A percentile compares a stretch with the other conserved stretches of the same genome.
Evolutionary conservation across 2,888 invertebrate genomes (phyloP).

Genomic region (Chromoteleia sp.): DNA sequence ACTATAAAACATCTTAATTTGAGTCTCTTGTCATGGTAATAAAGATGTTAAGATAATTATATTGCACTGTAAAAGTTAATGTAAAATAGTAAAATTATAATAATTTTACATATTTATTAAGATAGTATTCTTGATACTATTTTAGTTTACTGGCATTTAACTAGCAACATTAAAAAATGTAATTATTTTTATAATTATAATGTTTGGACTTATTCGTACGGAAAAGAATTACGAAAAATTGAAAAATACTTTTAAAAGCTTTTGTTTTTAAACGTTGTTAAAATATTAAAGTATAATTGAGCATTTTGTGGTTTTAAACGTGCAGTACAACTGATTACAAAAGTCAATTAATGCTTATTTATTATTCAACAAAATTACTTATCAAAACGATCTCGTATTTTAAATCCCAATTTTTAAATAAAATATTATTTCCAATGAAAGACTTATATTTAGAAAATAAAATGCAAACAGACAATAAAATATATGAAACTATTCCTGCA

Average conservation of each 20-base stretch:
- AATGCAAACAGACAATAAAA: neutral
- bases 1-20: constrained; percentile 27
- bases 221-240: too few species aligned
- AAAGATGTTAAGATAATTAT: constrained; percentile 15
- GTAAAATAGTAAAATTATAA: constrained; percentile 12
- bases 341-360: too few species aligned
- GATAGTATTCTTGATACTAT: constrained; percentile 1
- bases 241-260: too few species aligned
- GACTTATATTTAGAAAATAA: neutral
- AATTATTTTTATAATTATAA: too few species aligned
- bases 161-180: too few species aligned
- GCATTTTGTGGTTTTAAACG: too few species aligned
- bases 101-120: constrained; percentile 7
- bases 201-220: too few species aligned
- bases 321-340: too few species aligned
- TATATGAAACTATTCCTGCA: neutral
- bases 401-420: neutral
- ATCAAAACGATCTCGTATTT: neutral
- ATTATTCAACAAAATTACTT: neutral
- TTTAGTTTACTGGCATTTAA: neutral
- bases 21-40: neutral
- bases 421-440: constrained; percentile 1
- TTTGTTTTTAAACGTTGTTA: too few species aligned
- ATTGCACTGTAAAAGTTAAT: constrained; percentile 23
- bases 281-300: too few species aligned